Base-by-base conservation (phyloP, 2,888 invertebrate species). In the Agonum fuliginosum region DNA sequence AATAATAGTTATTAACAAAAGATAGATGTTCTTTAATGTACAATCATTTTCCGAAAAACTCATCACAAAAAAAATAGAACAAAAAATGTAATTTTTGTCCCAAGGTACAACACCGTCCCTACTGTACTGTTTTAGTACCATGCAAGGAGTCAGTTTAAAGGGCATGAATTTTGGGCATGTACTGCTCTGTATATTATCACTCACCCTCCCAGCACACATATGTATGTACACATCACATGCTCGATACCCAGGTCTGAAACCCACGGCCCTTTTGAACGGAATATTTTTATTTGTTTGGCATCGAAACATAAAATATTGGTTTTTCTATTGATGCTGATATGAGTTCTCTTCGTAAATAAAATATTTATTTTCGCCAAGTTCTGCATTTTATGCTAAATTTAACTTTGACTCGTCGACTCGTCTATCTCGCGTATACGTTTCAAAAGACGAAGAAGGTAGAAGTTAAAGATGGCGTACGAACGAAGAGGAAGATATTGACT, bases 251-350 rank as follows among this genome's bases (percentile, higher is more conserved):
- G 10, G 19, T n/a, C 20, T 48, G 24, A 20, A 54, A 54, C 54
- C 22, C 24, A 54, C 54, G 54, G 54, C 54, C 54, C 54, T 54
- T 54, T 24, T 20, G 22, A 54, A 2, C 54, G 54, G 12, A 4
- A 12, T 24, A 24, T 54, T 54, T 54, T 54, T 54, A 54, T 62
- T 62, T 62, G 58, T 62, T 62, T 62, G 58, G 58, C 54, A 54
- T 54, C 54, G 22, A 62, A 54, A 30, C 30, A 62, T 62, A 62
- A 62, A 34, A 62, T 62, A 62, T 62, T 27, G 58, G 58, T 62
- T 62, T 30, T 62, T 62, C 58, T 62, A 62, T 62, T 62, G 58
- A 62, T 62, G 58, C 58, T 62, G 58, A 62, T 62, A 62, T 30
- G 58, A 30, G 58, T 17, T 24, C 6, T 58, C 58, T 17, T 34